phyloP scores from a whole-genome alignment of 2,797 vertebrate species.

The Austrolebias charrua region DNA sequence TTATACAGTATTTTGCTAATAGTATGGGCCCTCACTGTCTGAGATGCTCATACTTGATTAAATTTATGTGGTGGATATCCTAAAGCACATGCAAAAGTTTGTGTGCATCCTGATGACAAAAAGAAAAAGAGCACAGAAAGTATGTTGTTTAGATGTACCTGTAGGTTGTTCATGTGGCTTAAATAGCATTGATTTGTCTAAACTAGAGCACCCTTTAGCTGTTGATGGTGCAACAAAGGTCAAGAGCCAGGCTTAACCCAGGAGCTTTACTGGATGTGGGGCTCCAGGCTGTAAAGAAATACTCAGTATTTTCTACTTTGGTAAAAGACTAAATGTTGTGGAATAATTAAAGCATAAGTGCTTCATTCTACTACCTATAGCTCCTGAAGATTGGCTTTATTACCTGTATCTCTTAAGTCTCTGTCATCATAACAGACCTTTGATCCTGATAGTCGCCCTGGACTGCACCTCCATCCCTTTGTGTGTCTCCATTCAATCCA shows the following conservation, averaged over 20 bases:
- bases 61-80: background rate
- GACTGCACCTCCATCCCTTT: conserved; percentile 38
- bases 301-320: conserved; percentile 3
- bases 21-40: background rate
- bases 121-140: too few relatives aligned
- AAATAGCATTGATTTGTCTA: too few relatives aligned
- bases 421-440: conserved; percentile 62
- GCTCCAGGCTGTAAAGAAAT: background rate
- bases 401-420: conserved; percentile 37
- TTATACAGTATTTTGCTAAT: background rate
- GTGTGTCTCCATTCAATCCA: conserved; percentile 52
- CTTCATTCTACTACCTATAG: conserved; percentile 26
- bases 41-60: background rate
- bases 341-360: conserved; percentile 45
- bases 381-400: conserved; percentile 60
- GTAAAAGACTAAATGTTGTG: conserved; percentile 2
- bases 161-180: background rate
- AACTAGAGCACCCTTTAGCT: background rate
- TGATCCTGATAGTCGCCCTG: conserved; percentile 49
- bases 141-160: background rate
- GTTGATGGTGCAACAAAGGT: background rate
- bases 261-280: background rate
- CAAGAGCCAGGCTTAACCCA: background rate
- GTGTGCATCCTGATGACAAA: too few relatives aligned
- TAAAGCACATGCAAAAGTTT: too few relatives aligned